phyloP scores from a whole-genome alignment of 2,113 vertebrate genomes.

The Thamnaconus septentrionalis region DNA sequence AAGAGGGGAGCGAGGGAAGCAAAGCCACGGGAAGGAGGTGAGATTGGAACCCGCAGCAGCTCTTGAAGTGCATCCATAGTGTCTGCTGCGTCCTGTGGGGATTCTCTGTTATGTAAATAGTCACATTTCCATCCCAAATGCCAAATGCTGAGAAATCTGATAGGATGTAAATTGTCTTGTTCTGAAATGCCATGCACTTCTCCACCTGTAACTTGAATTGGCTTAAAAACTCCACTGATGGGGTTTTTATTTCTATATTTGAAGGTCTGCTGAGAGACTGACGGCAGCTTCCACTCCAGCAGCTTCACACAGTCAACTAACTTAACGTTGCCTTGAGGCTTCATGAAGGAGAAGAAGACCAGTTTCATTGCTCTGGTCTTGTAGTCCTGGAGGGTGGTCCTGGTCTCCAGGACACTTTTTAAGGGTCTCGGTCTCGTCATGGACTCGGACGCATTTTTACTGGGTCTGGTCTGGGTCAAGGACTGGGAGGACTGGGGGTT shows the following conservation, averaged over 20 bases:
- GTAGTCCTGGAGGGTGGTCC: no score
- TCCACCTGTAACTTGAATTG: slow-evolving; percentile 39
- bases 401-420: no score
- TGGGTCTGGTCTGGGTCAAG: no score
- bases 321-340: no score
- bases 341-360: no score
- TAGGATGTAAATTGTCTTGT: slow-evolving; percentile 60
- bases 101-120: slow-evolving; percentile 80
- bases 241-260: neutral
- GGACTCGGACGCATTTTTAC: no score
- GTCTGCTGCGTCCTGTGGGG: slow-evolving; percentile 25
- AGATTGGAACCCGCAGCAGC: neutral
- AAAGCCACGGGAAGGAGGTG: neutral
- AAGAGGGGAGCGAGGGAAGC: no score
- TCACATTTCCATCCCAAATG: slow-evolving; percentile 79
- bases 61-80: slow-evolving; percentile 19
- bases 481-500: no score
- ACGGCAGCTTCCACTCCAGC: neutral
- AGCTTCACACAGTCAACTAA: no score
- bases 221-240: slow-evolving; percentile 34
- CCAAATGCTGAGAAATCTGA: slow-evolving; percentile 60
- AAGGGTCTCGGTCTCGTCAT: no score
- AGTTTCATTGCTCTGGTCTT: no score
- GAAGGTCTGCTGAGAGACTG: slow-evolving; percentile 3
- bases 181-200: slow-evolving; percentile 70